These are phyloP conservation scores for Aldabrachelys gigantea DNA, from an alignment of 2,113 vertebrate genomes.

Conservation along the genomic window DNA sequence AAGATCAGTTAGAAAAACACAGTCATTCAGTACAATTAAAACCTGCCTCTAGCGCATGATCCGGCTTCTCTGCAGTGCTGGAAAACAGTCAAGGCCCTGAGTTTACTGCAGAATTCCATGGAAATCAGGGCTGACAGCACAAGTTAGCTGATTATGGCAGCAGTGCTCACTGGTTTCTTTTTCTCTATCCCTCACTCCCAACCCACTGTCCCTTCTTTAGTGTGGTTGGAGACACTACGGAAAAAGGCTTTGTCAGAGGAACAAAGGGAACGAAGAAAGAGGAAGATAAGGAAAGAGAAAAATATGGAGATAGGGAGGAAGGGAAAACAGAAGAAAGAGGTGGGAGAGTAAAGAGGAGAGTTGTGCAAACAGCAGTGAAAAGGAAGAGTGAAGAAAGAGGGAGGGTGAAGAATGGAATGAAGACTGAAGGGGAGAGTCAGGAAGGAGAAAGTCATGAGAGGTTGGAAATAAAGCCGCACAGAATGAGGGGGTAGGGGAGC, in stretches of 20 bases:
- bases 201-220: not conserved
- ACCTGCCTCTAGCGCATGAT: not conserved
- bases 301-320: accelerated
- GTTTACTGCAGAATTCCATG: not conserved
- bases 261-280: not conserved
- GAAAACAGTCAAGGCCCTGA: not conserved
- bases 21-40: not conserved
- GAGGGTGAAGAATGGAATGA: not conserved
- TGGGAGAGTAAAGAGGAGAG: not conserved
- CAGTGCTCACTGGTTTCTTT: not conserved
- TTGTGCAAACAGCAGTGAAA: accelerated
- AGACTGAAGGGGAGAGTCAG: not conserved
- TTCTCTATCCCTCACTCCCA: not conserved
- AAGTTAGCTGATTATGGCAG: not conserved
- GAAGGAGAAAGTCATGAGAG: not conserved
- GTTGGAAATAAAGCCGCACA: not conserved
- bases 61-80: not conserved
- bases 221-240: not conserved
- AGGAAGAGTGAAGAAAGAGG: accelerated
- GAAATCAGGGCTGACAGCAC: not conserved
- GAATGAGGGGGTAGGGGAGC: not conserved
- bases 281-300: not conserved
- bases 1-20: not conserved
- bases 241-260: not conserved
- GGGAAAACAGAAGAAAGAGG: accelerated